Evolutionary conservation across 2,888 invertebrate genomes (phyloP).

Genomic region (Athrips mouffetella): DNA sequence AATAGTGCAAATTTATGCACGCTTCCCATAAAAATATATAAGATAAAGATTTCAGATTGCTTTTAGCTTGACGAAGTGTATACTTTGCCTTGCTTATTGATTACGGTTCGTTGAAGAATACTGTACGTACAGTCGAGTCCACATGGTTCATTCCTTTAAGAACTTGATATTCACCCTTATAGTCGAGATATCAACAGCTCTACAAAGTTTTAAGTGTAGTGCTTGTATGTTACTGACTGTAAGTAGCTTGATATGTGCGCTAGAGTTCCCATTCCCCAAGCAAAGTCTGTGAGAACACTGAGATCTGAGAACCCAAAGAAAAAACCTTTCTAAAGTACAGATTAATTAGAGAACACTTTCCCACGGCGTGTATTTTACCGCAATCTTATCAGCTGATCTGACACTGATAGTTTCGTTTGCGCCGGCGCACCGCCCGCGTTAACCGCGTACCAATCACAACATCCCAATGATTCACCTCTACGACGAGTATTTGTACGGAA

Average conservation of each 20-base stretch:
- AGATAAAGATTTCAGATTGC: no score
- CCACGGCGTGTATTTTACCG: constrained; percentile 37
- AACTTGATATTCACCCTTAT: no score
- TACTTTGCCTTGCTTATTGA: no score
- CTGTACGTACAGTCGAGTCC: no score
- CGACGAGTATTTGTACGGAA: constrained; percentile 11
- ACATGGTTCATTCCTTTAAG: no score
- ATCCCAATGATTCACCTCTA: constrained; percentile 10
- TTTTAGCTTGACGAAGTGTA: no score
- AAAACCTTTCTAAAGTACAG: not conserved
- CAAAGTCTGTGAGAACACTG: not conserved
- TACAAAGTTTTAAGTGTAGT: no score
- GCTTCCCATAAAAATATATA: no score
- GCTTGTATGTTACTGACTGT: no score
- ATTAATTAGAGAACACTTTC: constrained; percentile 31
- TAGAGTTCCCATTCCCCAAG: constrained; percentile 1
- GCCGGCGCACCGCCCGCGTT: not conserved
- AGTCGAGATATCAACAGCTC: no score
- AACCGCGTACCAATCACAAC: constrained; percentile 9
- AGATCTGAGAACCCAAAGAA: constrained; percentile 5
- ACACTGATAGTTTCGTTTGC: constrained; percentile 30
- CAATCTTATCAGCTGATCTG: constrained; percentile 53
- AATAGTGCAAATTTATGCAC: no score
- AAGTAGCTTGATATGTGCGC: not conserved
- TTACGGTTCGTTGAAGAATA: no score